These are phyloP conservation scores for Esox niger DNA, from an alignment of 2,113 vertebrate genomes.

Conservation along the genomic window DNA sequence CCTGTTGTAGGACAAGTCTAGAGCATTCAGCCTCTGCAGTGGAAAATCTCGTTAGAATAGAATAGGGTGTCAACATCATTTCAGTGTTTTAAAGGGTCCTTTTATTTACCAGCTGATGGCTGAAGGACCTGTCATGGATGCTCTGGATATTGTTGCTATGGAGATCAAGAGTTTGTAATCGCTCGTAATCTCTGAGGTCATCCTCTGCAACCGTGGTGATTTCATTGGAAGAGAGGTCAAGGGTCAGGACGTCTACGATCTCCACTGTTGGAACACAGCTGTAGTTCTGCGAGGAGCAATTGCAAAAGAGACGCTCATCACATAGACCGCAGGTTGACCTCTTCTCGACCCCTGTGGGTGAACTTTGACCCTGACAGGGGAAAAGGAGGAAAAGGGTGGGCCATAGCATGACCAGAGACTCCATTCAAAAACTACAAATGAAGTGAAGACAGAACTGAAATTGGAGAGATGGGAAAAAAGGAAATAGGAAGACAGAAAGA, in stretches of 20 bases:
- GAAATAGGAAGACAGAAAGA: background rate
- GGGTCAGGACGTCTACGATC: background rate
- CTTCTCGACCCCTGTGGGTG: background rate
- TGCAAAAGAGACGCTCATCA: background rate
- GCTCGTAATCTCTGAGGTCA: background rate
- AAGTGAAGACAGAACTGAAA: background rate
- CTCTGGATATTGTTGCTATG: background rate
- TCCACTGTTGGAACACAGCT: background rate
- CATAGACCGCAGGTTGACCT: background rate
- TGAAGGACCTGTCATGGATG: background rate
- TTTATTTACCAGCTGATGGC: too few species aligned
- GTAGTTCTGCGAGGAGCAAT: background rate
- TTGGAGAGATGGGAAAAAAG: background rate
- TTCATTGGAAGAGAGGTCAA: constrained; percentile 1
- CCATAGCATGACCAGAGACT: background rate
- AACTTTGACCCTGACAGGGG: background rate
- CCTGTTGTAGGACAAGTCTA: background rate
- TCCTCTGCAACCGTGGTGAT: background rate
- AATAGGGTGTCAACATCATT: too few species aligned
- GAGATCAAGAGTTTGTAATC: background rate
- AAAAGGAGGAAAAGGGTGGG: background rate
- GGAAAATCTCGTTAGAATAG: too few species aligned
- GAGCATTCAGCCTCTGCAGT: background rate
- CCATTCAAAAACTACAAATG: background rate
- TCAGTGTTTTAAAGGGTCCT: too few species aligned